Base-by-base conservation (phyloP, 92 coral and sea anemone genomes). In the Palythoa heliodiscus region DNA sequence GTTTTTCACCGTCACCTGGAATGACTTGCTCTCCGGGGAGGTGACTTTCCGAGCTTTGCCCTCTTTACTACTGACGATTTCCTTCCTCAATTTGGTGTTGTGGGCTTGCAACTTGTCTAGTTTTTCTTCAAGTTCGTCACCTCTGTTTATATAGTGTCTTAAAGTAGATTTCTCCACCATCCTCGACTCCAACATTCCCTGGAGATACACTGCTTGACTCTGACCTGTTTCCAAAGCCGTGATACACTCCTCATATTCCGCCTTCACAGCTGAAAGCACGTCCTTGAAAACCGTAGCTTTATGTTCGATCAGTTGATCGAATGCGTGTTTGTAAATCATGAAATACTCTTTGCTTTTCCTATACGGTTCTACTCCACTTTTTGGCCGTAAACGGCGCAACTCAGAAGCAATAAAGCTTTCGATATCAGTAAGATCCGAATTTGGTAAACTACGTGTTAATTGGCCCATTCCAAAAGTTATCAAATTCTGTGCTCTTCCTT, bases 161-260 rank as follows among this genome's bases (percentile, higher is more conserved):
- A 91, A 71, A 3, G 95, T 96, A 38, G 93, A 90, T 73, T 94
- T 94, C 84, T 94, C 98, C 22, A 92, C 96, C 55, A 94, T 83
- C 76, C 92, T 76, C 60, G 95, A 92, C 86, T 96, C 93, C 39
- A 94, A 85, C 93, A 91, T 89, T 24, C 98, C 93, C 61, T 92
- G 92, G 23, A 96, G 87, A 83, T 92, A 96, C 19, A 89, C 86
- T 37, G 95, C 91, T 72, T 96, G 97, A 48, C 92, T 92, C 72
- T 91, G 95, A 17, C 99, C 99, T 74, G 92, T 94, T 61, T 94
- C 98, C 61, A 96, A 75, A 63, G 98, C 95, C 63, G 82, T 90
- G 52, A 96, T 91, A 47, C 95, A 89, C 58, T 90, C 91, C 75
- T 94, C 95, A 74, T 91, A 96, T 75, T 96, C 98, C 3, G 95